phyloP scores from a whole-genome alignment of 2,888 invertebrate genomes.

The Amiota mariae region DNA sequence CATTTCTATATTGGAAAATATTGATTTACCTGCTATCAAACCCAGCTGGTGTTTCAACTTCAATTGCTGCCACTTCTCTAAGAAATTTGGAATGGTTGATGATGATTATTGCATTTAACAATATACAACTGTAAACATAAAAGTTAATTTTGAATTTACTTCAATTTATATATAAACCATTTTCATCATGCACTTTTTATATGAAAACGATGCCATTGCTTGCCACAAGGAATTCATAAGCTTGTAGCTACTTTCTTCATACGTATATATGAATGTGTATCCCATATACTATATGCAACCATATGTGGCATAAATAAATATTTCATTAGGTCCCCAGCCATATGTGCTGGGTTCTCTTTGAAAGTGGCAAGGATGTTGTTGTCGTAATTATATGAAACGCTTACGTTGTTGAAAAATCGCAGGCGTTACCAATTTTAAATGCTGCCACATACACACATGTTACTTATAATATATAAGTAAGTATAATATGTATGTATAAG shows the following conservation, averaged over 20 bases:
- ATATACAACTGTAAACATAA: too few relatives aligned
- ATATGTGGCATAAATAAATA: slow-evolving; percentile 21
- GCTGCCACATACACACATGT: not conserved
- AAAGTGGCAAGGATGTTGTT: not conserved
- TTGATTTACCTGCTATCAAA: slow-evolving; percentile 66
- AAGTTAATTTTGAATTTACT: not conserved
- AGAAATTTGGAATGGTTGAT: too few relatives aligned
- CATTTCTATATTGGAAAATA: slow-evolving; percentile 62
- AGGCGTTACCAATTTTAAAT: not conserved
- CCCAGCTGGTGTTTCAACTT: slow-evolving; percentile 52
- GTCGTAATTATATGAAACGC: slow-evolving; percentile 4
- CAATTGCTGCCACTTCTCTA: slow-evolving; percentile 18
- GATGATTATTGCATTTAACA: too few relatives aligned
- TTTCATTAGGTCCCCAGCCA: slow-evolving; percentile 20
- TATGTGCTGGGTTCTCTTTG: not conserved
- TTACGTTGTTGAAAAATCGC: not conserved
- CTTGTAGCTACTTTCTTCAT: not conserved
- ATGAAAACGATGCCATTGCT: not conserved
- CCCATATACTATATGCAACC: not conserved
- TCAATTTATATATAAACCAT: slow-evolving; percentile 32
- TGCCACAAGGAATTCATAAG: not conserved
- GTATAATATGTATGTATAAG: slow-evolving; percentile 37
- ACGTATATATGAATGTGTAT: too few relatives aligned
- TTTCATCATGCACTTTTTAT: too few relatives aligned
- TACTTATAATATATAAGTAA: too few relatives aligned